phyloP scores from a whole-genome alignment of 2,888 invertebrate genomes.

The Pyrrhosoma nymphula region DNA sequence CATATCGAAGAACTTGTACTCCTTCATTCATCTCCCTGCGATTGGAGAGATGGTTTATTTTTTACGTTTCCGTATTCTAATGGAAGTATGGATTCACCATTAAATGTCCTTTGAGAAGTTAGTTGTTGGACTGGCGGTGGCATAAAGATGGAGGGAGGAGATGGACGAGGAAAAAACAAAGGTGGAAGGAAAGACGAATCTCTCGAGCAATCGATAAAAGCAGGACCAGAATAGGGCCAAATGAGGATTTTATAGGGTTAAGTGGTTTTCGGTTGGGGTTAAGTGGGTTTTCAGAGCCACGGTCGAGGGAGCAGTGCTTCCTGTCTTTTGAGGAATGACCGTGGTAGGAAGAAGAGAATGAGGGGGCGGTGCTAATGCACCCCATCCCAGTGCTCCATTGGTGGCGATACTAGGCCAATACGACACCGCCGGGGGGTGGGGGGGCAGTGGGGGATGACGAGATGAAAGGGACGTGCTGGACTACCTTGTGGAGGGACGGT shows the following conservation, averaged over 20 bases:
- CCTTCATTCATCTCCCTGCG: too few species aligned
- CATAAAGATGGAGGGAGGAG: too few species aligned
- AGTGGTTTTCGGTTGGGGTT: conserved; percentile 28
- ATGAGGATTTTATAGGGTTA: conserved; percentile 32
- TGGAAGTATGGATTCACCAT: too few species aligned
- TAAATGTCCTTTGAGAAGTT: too few species aligned
- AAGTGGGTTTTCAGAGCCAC: conserved; percentile 10
- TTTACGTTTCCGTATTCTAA: too few species aligned
- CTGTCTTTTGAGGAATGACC: conserved; percentile 4
- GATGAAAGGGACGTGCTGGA: too few species aligned
- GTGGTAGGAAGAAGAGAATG: neutral
- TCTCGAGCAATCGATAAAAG: neutral
- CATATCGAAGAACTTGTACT: too few species aligned
- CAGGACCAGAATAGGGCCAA: neutral
- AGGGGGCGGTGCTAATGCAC: neutral
- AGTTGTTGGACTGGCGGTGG: too few species aligned
- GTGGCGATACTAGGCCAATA: neutral
- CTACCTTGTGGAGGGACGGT: too few species aligned
- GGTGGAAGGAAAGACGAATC: conserved; percentile 18
- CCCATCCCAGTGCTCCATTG: neutral
- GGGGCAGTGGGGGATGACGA: neutral
- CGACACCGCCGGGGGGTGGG: neutral
- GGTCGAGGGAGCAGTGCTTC: neutral
- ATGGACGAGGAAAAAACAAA: too few species aligned
- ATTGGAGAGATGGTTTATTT: too few species aligned